These are phyloP conservation scores for Phrynosoma blainvillii DNA, from an alignment of 2,113 vertebrate species.

Conservation along the genomic window DNA sequence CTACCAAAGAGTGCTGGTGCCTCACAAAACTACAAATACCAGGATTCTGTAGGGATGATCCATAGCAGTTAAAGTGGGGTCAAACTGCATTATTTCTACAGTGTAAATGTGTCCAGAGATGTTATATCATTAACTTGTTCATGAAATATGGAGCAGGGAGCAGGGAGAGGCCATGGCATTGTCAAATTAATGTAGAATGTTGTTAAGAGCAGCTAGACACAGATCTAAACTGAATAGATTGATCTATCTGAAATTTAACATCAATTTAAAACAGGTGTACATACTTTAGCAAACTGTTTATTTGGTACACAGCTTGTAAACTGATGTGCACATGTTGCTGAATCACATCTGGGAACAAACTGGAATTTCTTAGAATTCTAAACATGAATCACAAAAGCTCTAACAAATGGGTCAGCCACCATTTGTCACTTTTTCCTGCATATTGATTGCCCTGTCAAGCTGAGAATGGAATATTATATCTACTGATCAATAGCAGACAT, in stretches of 20 bases:
- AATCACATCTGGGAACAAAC: neutral
- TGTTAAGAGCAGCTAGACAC: neutral
- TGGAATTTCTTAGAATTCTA: neutral
- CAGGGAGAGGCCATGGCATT: neutral
- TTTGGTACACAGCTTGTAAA: constrained; percentile 5
- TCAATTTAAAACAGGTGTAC: constrained; percentile 17
- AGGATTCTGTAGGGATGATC: too few relatives aligned
- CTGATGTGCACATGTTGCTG: neutral
- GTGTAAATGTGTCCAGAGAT: too few relatives aligned
- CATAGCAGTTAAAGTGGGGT: too few relatives aligned
- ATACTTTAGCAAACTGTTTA: constrained; percentile 10
- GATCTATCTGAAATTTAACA: neutral
- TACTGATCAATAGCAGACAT: neutral
- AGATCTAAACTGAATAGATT: neutral
- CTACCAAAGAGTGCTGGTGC: too few relatives aligned
- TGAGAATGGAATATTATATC: neutral
- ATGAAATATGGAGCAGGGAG: too few relatives aligned
- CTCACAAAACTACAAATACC: too few relatives aligned
- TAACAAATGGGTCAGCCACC: neutral
- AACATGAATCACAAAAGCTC: neutral
- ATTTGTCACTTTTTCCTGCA: neutral
- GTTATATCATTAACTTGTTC: too few relatives aligned
- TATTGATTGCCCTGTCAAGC: too few relatives aligned
- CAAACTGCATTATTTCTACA: too few relatives aligned
- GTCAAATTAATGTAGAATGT: neutral